These are phyloP conservation scores for Teinopalpus imperialis DNA, from an alignment of 2,888 invertebrate species.

Conservation along the genomic window DNA sequence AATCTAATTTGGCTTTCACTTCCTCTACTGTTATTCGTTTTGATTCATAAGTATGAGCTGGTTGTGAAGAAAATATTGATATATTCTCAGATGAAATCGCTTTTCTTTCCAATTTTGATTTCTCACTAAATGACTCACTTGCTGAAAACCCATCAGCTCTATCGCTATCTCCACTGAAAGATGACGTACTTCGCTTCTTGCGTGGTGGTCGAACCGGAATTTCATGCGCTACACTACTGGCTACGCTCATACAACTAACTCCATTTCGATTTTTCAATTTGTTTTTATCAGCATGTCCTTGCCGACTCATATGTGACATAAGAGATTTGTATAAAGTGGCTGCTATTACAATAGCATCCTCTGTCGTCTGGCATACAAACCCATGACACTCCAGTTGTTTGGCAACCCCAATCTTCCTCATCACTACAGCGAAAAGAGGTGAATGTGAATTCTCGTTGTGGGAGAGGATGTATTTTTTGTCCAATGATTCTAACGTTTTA, in stretches of 20 bases:
- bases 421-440: conserved; percentile 94
- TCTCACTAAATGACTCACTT: conserved; percentile 71
- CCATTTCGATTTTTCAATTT: conserved; percentile 87
- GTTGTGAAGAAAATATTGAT: conserved; percentile 72
- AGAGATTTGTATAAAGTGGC: conserved; percentile 94
- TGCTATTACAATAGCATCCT: conserved; percentile 95
- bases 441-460: conserved; percentile 86
- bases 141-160: conserved; percentile 76
- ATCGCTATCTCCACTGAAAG: conserved; percentile 84
- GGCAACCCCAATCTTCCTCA: conserved; percentile 89
- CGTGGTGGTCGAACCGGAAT: conserved; percentile 88
- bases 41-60: conserved; percentile 57
- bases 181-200: conserved; percentile 86
- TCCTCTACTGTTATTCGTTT: conserved; percentile 77
- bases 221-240: conserved; percentile 81
- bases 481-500: conserved; percentile 73
- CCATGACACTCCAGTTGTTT: conserved; percentile 94
- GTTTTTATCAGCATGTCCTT: conserved; percentile 75
- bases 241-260: conserved; percentile 88
- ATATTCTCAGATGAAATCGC: conserved; percentile 82
- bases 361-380: conserved; percentile 93
- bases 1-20: conserved; percentile 81
- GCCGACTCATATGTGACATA: conserved; percentile 89
- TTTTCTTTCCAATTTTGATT: conserved; percentile 74
- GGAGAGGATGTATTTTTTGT: conserved; percentile 81